These are phyloP conservation scores for Microtus oregoni DNA, from an alignment of 2,113 vertebrate species.

Conservation along the genomic window DNA sequence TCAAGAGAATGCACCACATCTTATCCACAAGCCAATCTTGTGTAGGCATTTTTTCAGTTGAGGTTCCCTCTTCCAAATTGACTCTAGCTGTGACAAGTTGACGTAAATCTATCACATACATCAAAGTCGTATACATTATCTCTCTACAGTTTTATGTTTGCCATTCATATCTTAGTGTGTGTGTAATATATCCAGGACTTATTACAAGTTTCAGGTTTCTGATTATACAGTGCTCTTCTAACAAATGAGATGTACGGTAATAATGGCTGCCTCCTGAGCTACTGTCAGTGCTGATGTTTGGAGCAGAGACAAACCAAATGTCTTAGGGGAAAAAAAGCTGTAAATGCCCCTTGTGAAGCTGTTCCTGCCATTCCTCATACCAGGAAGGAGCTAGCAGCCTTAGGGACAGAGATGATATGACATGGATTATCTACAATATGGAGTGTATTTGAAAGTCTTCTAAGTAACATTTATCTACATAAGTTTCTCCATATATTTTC, in stretches of 20 bases:
- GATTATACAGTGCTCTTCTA: conserved; percentile 14
- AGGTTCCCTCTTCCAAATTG: not conserved
- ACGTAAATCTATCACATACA: not conserved
- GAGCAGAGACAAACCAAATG: not conserved
- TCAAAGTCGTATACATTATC: not conserved
- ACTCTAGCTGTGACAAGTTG: not conserved
- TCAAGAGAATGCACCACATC: not conserved
- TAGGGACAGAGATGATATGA: not conserved
- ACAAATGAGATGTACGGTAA: not conserved
- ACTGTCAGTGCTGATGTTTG: not conserved
- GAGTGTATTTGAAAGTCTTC: not conserved
- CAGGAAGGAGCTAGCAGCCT: not conserved
- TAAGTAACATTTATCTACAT: not conserved
- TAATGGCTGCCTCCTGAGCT: not conserved
- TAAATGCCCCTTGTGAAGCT: not conserved
- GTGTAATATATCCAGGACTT: not conserved
- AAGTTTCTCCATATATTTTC: not conserved
- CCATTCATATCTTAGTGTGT: not conserved
- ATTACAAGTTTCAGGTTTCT: conserved; percentile 28
- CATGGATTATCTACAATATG: not conserved
- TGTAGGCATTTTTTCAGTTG: not conserved
- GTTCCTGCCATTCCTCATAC: not conserved
- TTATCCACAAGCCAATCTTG: not conserved
- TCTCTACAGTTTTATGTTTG: not conserved
- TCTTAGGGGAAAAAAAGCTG: not conserved